Evolutionary conservation across 37 sponge, comb jelly and placozoan species (phyloP), one percentile per base, ranked within the genome.

Genomic region (Ianthella basta): DNA sequence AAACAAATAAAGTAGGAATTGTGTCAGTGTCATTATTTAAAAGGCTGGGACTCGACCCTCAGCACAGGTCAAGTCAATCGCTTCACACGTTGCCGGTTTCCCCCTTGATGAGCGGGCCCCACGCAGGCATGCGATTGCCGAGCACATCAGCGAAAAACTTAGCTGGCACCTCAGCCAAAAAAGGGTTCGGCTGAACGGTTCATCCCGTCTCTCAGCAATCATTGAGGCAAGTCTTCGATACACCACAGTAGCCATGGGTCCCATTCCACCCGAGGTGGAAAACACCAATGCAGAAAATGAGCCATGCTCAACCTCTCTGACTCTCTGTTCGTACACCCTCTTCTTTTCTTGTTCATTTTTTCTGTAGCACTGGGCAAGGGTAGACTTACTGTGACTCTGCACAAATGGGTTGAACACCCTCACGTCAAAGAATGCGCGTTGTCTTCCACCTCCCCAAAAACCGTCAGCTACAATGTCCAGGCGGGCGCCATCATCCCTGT

Each of bases 331-430:
- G 18, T 57, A 57, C 18, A 18, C 59, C 59, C 59, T 57, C 59
- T 57, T 57, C 59, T 57, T 20, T 18, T 57, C 59, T 18, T 57
- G 59, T 57, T 57, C 59, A 57, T 57, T 57, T 18, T 57, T 57
- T 57, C 59, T 57, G 59, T 57, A 57, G 59, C 59, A 57, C 59
- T 57, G 59, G 59, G 59, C 59, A 20, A 57, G 59, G 59, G 59
- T 57, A 18, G 59, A 57, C 59, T 57, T 57, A 18, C 59, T 20
- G 18, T 57, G n/a, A n/a, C n/a, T n/a, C n/a, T n/a, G 59, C n/a
- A n/a, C n/a, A n/a, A n/a, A n/a, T n/a, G n/a, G n/a, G n/a, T n/a
- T n/a, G n/a, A n/a, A n/a, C n/a, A n/a, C n/a, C n/a, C n/a, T n/a
- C n/a, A n/a, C n/a, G n/a, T n/a, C n/a, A n/a, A n/a, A n/a, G n/a